Conservation (phyloP, 2,888 invertebrate genomes). For the Oscheius sp. region DNA sequence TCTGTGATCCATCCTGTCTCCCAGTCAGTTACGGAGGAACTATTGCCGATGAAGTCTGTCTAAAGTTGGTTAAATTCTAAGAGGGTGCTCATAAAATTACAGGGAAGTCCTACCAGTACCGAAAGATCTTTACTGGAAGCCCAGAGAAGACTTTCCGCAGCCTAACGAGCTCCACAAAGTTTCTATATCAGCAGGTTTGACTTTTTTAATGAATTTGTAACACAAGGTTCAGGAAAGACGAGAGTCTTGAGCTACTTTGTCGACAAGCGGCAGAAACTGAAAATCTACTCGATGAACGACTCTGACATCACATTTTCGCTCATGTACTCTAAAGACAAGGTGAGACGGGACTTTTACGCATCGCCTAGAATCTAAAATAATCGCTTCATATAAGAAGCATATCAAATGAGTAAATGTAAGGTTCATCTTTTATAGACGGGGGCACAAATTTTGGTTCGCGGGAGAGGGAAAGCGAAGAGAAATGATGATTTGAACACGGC, state of each 20-base stretch:
- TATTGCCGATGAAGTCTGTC: slow-evolving; percentile 45
- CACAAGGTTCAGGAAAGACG: slow-evolving; percentile 42
- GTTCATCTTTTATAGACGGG: too few relatives aligned
- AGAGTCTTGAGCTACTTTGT: slow-evolving; percentile 49
- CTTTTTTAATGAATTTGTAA: not conserved
- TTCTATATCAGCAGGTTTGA: slow-evolving; percentile 53
- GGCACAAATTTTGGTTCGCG: too few relatives aligned
- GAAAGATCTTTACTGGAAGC: slow-evolving; percentile 57
- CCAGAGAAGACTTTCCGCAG: slow-evolving; percentile 46
- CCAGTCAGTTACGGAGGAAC: slow-evolving; percentile 63
- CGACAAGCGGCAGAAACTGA: slow-evolving; percentile 44
- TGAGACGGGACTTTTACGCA: not conserved
- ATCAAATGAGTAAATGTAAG: too few relatives aligned
- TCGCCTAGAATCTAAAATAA: not conserved
- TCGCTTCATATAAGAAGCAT: too few relatives aligned
- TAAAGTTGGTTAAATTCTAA: slow-evolving; percentile 3
- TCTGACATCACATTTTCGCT: slow-evolving; percentile 53
- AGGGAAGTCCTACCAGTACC: slow-evolving; percentile 50
- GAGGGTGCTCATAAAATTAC: not conserved
- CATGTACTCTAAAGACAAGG: slow-evolving; percentile 49
- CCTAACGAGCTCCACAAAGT: slow-evolving; percentile 52
- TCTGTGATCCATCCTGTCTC: slow-evolving; percentile 51
- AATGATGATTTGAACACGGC: too few relatives aligned
- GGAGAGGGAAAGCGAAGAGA: too few relatives aligned
- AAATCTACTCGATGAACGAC: slow-evolving; percentile 58